A percentile compares a stretch with the other conserved stretches of the same genome.
phyloP scores from a whole-genome alignment of 2,797 vertebrate species.

The Dermochelys coriacea region DNA sequence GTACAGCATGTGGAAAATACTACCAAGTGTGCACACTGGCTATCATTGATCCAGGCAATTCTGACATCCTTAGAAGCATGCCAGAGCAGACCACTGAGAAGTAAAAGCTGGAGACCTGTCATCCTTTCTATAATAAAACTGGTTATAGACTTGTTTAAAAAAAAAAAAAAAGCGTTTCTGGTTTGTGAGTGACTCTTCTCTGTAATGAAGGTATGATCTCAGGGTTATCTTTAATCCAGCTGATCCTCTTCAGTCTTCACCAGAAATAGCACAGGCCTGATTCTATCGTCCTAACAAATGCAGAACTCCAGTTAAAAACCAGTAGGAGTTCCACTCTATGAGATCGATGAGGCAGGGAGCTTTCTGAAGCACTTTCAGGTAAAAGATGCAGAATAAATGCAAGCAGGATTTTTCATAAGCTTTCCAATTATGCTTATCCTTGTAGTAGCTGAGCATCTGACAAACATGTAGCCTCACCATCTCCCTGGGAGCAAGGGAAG shows the following conservation, averaged over 20 bases:
- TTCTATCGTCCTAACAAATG: not conserved
- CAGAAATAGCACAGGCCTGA: not conserved
- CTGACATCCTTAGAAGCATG: conserved; percentile 99
- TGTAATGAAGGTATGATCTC: not conserved
- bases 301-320: not conserved
- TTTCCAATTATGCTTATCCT: not conserved
- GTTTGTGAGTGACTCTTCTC: not conserved
- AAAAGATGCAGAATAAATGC: not conserved
- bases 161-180: not conserved
- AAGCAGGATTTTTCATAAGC: not conserved
- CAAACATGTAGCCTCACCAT: accelerated
- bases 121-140: conserved; percentile 91
- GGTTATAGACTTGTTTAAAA: conserved; percentile 76
- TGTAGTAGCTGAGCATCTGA: not conserved
- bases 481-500: not conserved
- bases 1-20: conserved; percentile 98
- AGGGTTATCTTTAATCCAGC: not conserved
- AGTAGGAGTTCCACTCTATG: not conserved
- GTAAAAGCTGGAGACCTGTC: conserved; percentile 81
- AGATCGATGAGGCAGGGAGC: not conserved
- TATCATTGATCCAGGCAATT: conserved; percentile 98
- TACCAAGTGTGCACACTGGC: conserved; percentile 98
- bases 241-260: not conserved
- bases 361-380: not conserved
- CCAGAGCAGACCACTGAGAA: conserved; percentile 96